Conservation (phyloP, 2,888 invertebrate species). For the Ariolimax columbianus region DNA sequence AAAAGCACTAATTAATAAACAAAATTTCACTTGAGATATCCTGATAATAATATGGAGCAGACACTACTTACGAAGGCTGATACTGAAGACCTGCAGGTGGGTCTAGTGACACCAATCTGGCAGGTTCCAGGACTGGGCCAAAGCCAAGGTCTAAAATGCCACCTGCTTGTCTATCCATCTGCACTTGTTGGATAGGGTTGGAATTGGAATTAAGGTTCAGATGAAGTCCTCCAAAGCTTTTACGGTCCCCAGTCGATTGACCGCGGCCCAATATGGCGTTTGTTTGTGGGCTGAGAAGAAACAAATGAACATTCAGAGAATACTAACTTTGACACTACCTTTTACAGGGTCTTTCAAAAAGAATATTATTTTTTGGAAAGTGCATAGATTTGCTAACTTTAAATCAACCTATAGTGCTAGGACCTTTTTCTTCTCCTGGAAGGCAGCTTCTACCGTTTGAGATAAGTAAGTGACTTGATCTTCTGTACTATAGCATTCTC, state of each 20-base stretch:
- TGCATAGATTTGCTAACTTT: too few species aligned
- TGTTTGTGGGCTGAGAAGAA: constrained; percentile 53
- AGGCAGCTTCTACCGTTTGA: too few species aligned
- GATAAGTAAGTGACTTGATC: too few species aligned
- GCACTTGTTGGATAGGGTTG: background rate
- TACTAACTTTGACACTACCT: background rate
- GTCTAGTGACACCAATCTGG: constrained; percentile 50
- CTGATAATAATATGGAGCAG: background rate
- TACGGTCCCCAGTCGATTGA: constrained; percentile 57
- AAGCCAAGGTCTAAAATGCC: constrained; percentile 67
- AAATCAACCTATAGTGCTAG: too few species aligned
- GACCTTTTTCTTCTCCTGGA: too few species aligned
- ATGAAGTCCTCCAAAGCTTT: constrained; percentile 13
- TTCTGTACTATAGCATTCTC: too few species aligned
- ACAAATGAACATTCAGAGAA: background rate
- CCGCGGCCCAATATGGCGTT: constrained; percentile 56
- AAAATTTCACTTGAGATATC: background rate
- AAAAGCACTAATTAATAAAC: background rate
- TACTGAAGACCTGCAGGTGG: constrained; percentile 67
- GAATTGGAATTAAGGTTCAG: background rate
- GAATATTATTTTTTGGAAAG: too few species aligned
- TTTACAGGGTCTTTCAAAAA: too few species aligned
- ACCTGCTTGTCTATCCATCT: constrained; percentile 1
- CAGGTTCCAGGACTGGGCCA: constrained; percentile 62
- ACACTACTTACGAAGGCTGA: constrained; percentile 67